phyloP scores from a whole-genome alignment of 2,888 invertebrate genomes.

The Strigamia crassipes region DNA sequence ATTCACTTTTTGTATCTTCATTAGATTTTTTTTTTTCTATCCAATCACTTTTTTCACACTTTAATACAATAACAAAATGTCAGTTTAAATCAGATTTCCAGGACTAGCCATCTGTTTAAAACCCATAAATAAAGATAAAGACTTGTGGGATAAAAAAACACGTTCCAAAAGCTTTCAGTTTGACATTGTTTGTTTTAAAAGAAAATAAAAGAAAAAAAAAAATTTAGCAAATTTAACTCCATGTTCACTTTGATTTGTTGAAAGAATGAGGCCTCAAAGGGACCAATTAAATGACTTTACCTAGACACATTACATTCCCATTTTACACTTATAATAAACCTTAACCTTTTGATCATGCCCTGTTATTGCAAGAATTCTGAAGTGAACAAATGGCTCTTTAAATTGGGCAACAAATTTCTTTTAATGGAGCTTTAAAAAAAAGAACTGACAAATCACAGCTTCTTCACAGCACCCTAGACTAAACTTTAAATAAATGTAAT shows the following conservation, averaged over 20 bases:
- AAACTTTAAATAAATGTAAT: neutral
- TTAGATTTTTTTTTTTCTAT: neutral
- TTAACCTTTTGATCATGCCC: neutral
- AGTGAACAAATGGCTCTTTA: neutral
- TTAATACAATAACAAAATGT: too few species aligned
- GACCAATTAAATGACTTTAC: neutral
- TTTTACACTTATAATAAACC: neutral
- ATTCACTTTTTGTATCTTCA: neutral
- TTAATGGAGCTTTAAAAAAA: neutral
- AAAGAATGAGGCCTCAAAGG: neutral
- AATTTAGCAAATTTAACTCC: neutral
- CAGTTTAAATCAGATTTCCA: too few species aligned
- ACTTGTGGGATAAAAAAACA: neutral
- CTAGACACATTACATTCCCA: constrained; percentile 1
- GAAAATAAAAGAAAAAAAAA: neutral
- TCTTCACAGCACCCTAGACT: neutral
- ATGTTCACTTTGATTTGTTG: neutral
- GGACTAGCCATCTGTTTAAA: neutral
- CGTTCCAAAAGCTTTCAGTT: neutral
- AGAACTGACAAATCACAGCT: neutral
- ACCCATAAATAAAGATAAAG: neutral
- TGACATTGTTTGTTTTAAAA: neutral
- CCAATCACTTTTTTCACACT: too few species aligned
- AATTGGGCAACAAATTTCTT: neutral
- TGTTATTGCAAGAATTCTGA: neutral